Evolutionary conservation across 2,888 invertebrate species (phyloP), one percentile per base, ranked within the genome.

Genomic region (Megastigmus dorsalis): DNA sequence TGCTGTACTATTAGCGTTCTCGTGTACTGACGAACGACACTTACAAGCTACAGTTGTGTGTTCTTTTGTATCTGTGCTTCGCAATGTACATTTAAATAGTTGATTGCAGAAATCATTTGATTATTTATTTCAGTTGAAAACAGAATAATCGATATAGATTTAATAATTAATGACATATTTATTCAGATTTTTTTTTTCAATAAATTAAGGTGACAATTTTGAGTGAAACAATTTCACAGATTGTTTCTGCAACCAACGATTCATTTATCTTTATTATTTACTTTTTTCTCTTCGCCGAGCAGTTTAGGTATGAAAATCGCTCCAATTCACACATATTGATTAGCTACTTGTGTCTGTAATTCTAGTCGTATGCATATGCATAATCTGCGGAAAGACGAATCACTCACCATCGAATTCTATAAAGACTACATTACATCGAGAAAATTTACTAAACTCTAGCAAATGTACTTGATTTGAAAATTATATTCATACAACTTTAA

Each of bases 21-120:
- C n/a, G 13, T 55, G 10, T 45, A 23, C 18, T 63, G 26, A 52
- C 50, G 18, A 55, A 59, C 28, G 33, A 43, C 60, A 55, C 50
- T 66, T 66, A 43, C 15, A 55, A 59, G 55, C 57, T 60, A 67
- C 33, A 45, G n/a, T 10, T 62, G 54, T 43, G 38, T 54, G 10
- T 60, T 66, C 23, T 52, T 60, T 50, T 41, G 13, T 28, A 7
- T 43, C 13, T 50, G 45, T 45, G 36, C 38, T 20, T 67, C 13
- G n/a, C 30, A 73, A 66, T 57, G 28, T 67, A 65, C 41, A 67
- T 15, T 43, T 50, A 18, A 63, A 68, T 50, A 15, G 10, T 38
- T 59, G 48, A 74, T 62, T 62, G 36, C 60, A 57, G 33, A 45
- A 74, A 57, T 10, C 7, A 23, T n/a, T 60, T n/a, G 15, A 43